These are phyloP conservation scores for Oncorhynchus nerka DNA, from an alignment of 2,113 vertebrate genomes.

Conservation along the genomic window DNA sequence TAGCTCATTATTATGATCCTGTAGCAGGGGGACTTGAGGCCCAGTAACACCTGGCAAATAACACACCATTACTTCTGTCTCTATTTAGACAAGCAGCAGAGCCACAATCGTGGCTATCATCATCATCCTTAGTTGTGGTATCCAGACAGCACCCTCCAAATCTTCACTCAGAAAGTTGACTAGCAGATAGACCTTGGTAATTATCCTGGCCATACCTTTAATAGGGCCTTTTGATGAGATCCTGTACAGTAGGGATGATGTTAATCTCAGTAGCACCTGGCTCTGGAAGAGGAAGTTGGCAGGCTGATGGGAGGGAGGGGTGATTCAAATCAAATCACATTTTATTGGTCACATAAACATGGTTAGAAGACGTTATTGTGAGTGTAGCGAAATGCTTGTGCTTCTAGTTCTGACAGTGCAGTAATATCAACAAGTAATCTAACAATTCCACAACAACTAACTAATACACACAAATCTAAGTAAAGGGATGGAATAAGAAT, in stretches of 20 bases:
- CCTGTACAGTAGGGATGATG: slow-evolving; percentile 32
- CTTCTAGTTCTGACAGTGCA: too few species aligned
- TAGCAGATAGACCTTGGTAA: too few species aligned
- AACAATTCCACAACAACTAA: too few species aligned
- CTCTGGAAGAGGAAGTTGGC: neutral
- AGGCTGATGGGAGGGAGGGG: too few species aligned
- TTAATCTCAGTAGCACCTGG: slow-evolving; percentile 33
- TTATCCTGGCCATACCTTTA: neutral
- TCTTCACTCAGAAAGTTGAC: neutral
- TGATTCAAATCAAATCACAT: too few species aligned
- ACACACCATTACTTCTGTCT: neutral
- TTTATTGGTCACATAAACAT: too few species aligned
- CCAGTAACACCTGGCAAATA: neutral
- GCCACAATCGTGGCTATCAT: neutral
- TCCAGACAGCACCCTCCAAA: neutral
- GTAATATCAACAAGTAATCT: too few species aligned
- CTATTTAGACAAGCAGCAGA: neutral
- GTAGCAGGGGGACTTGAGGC: neutral
- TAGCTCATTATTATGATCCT: too few species aligned
- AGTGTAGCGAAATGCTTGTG: too few species aligned
- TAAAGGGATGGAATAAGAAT: too few species aligned
- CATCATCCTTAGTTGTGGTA: neutral
- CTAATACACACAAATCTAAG: too few species aligned
- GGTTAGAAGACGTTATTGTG: too few species aligned
- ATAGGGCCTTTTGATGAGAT: slow-evolving; percentile 9